Percentiles rank a stretch among this genome's conserved stretches.
These are phyloP conservation scores for Sycophila sp. DNA, from an alignment of 1,140 invertebrate genomes.

Conservation along the genomic window DNA sequence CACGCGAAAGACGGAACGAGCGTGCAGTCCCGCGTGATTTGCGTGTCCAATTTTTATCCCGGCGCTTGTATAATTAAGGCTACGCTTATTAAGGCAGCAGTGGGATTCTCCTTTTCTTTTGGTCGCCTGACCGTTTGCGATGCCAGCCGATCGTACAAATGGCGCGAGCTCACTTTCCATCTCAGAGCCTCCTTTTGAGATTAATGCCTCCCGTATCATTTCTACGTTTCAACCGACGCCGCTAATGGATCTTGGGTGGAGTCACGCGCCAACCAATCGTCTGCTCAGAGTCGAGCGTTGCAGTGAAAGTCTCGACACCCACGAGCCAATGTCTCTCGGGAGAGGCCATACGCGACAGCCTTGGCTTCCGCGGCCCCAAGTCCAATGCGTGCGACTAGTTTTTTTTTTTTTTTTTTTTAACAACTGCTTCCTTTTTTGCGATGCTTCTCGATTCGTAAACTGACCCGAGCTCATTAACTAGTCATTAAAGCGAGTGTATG, in stretches of 20 bases:
- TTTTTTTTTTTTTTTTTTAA: too few species aligned
- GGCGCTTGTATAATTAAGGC: constrained; percentile 47
- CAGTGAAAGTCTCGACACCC: constrained; percentile 62
- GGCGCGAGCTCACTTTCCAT: constrained; percentile 52
- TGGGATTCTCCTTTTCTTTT: constrained; percentile 49
- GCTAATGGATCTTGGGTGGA: constrained; percentile 66
- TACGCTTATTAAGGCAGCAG: constrained; percentile 41
- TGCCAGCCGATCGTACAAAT: constrained; percentile 50
- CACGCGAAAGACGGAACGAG: not conserved
- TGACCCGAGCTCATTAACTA: constrained; percentile 14
- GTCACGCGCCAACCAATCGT: constrained; percentile 62
- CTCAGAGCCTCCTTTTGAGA: constrained; percentile 63
- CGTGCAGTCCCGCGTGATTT: constrained; percentile 35
- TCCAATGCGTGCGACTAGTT: not conserved
- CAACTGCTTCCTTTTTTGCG: too few species aligned
- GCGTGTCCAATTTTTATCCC: constrained; percentile 39
- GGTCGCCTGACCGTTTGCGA: constrained; percentile 33
- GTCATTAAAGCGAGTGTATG: constrained; percentile 2
- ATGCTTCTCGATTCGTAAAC: not conserved
- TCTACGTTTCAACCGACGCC: constrained; percentile 62
- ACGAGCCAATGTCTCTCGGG: constrained; percentile 49
- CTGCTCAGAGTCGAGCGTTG: constrained; percentile 47
- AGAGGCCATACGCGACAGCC: not conserved
- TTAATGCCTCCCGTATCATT: constrained; percentile 55
- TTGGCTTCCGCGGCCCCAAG: not conserved